Evolutionary conservation across 1,140 invertebrate genomes (phyloP), one percentile per base, ranked within the genome.

Genomic region (Popillia japonica): DNA sequence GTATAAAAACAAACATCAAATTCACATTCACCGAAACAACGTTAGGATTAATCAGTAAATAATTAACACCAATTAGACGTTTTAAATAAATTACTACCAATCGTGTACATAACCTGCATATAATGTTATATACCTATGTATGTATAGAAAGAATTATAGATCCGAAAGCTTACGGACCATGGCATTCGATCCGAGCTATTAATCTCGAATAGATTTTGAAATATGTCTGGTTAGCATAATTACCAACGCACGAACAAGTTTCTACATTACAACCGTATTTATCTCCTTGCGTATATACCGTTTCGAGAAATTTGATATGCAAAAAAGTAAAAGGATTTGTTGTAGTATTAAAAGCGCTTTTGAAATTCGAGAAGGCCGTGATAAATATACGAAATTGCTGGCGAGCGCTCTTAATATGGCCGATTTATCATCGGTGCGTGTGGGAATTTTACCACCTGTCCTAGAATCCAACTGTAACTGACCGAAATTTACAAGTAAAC

Each of bases 271-370:
- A 27, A 22, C 20, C 17, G 61, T 22, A 64, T 64, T 64, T 64
- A 64, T 64, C 61, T 64, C 61, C 8, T 6, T 20, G 6, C 17
- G 17, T n/a, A n/a, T n/a, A n/a, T n/a, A n/a, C 61, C 6, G 17
- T 27, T 64, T 11, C n/a, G n/a, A n/a, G 61, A 64, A 64, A 64
- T 64, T 64, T 22, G 61, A 64, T 64, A 64, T 64, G 61, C 61
- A 64, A 27, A 64, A 64, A 64, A 64, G 61, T 64, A 64, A 64
- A 64, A 64, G 61, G 17, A 22, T 10, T 48, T 48, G n/a, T n/a
- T n/a, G n/a, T n/a, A n/a, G n/a, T n/a, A n/a, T 48, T 14, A 14
- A 48, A 64, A 64, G 10, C 61, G n/a, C 23, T 27, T 64, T 64
- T 3, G 61, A 64, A 22, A 0, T 64, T 64, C 61, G 61, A 64